These are phyloP conservation scores for Apocrypta bakeri DNA, from an alignment of 1,140 invertebrate genomes.

Conservation along the genomic window DNA sequence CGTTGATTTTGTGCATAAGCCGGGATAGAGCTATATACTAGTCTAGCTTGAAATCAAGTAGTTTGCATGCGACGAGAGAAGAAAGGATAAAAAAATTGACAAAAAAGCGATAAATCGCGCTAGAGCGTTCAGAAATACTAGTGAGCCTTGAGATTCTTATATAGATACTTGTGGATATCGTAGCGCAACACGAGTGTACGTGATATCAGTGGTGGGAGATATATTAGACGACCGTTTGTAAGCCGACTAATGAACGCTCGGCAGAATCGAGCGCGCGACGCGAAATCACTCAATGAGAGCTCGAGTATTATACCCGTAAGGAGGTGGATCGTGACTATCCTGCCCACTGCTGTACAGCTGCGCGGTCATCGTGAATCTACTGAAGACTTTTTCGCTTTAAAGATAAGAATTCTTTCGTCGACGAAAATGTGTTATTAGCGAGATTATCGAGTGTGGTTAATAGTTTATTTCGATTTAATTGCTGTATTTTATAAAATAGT, in stretches of 20 bases:
- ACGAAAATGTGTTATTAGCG: too few relatives aligned
- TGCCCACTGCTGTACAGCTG: neutral
- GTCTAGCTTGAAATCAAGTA: neutral
- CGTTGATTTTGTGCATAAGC: too few relatives aligned
- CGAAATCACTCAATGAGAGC: conserved; percentile 30
- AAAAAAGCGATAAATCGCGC: neutral
- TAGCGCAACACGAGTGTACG: neutral
- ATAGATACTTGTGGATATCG: neutral
- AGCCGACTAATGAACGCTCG: conserved; percentile 38
- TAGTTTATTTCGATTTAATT: too few relatives aligned
- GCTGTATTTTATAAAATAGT: too few relatives aligned
- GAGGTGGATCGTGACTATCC: conserved; percentile 18
- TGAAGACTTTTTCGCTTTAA: too few relatives aligned
- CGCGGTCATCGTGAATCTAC: too few relatives aligned
- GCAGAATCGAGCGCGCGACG: neutral
- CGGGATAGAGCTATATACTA: too few relatives aligned
- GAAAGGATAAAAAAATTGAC: neutral
- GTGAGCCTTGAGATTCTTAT: conserved; percentile 19
- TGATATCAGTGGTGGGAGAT: neutral
- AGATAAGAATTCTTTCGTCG: too few relatives aligned
- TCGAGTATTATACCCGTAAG: conserved; percentile 13
- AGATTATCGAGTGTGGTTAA: too few relatives aligned
- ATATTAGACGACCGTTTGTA: conserved; percentile 10
- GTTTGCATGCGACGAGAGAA: too few relatives aligned
- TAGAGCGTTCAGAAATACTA: neutral